Conservation (phyloP, 1,140 invertebrate genomes). For the Saccostrea cuccullata region DNA sequence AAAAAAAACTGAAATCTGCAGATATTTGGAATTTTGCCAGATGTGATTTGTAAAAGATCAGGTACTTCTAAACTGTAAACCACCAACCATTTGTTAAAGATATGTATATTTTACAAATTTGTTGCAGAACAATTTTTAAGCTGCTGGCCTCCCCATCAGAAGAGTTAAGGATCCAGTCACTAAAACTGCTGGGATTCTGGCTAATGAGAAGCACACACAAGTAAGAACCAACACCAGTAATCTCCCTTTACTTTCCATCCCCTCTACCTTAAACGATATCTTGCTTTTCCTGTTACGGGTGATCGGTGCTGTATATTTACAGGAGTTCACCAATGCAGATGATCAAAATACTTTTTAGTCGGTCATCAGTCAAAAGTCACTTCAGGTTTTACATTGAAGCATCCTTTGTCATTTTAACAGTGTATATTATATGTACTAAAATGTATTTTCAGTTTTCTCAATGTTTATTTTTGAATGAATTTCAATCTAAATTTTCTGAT, state of each 20-base stretch:
- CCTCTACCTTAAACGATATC: not conserved
- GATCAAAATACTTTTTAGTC: slow-evolving; percentile 25
- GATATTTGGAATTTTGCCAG: no score
- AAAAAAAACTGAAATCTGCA: no score
- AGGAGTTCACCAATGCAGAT: slow-evolving; percentile 3
- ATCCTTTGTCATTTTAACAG: not conserved
- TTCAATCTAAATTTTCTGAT: not conserved
- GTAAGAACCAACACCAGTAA: slow-evolving; percentile 80
- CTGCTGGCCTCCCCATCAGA: slow-evolving; percentile 96
- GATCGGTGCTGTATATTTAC: not conserved
- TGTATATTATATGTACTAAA: not conserved
- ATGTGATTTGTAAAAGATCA: no score
- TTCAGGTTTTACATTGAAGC: slow-evolving; percentile 4
- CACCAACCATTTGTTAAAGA: no score
- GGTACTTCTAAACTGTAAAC: no score
- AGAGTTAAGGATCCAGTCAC: slow-evolving; percentile 94
- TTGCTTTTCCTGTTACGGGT: not conserved
- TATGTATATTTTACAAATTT: not conserved
- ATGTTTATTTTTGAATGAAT: not conserved
- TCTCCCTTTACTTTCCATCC: not conserved
- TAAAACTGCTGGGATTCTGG: slow-evolving; percentile 97
- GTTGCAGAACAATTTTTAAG: slow-evolving; percentile 93
- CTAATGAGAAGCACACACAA: slow-evolving; percentile 96
- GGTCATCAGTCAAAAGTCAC: slow-evolving; percentile 30
- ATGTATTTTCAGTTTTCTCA: not conserved